phyloP scores from a whole-genome alignment of 2,797 vertebrate species.

The Xenops minutus region DNA sequence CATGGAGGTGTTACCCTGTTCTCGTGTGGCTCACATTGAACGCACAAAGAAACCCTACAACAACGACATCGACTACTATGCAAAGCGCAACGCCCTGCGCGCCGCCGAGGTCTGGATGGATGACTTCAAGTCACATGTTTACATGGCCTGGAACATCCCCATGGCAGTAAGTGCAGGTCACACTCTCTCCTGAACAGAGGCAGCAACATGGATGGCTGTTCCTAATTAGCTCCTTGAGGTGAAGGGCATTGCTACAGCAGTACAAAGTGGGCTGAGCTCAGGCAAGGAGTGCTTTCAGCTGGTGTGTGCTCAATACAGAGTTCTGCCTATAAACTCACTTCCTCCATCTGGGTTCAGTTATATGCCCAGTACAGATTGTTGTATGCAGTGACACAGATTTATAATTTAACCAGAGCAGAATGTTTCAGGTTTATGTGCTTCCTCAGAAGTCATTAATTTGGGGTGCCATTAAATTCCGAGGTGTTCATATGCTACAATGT shows the following conservation, averaged over 20 bases:
- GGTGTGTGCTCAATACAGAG: fast-evolving
- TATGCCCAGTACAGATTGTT: neutral
- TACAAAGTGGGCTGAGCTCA: neutral
- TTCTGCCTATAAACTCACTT: neutral
- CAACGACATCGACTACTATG: constrained; percentile 98
- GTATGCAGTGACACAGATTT: neutral
- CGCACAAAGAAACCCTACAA: constrained; percentile 98
- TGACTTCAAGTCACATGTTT: constrained; percentile 96
- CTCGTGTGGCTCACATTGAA: constrained; percentile 95
- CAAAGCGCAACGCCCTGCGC: constrained; percentile 92
- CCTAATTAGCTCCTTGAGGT: fast-evolving
- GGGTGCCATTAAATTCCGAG: constrained; percentile 20
- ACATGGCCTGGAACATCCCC: constrained; percentile 99
- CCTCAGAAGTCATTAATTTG: constrained; percentile 20
- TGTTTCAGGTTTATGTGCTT: constrained; percentile 23
- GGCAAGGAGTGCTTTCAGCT: neutral
- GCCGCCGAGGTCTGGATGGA: constrained; percentile 99
- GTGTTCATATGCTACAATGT: neutral
- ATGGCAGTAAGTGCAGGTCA: constrained; percentile 85
- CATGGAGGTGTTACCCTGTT: constrained; percentile 97
- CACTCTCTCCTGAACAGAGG: fast-evolving
- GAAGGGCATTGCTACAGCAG: fast-evolving
- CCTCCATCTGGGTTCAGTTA: neutral
- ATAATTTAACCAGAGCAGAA: neutral
- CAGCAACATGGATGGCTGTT: fast-evolving